Evolutionary conservation across 1,140 invertebrate genomes (phyloP), one percentile per base, ranked within the genome.

Genomic region (Rhizoglyphus robini): DNA sequence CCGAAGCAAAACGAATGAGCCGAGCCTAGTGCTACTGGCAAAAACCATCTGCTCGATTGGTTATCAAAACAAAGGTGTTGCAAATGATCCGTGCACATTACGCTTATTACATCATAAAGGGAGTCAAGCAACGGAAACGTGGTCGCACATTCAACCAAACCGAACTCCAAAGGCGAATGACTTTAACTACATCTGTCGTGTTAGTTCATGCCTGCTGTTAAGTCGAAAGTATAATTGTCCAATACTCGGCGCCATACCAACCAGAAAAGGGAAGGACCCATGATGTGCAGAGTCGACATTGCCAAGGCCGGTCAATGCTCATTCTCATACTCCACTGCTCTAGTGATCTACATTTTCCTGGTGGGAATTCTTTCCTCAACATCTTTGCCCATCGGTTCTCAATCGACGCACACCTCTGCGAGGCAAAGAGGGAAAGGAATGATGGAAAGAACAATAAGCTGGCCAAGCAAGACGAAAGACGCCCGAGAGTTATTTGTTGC

Each of bases 21-120:
- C 23, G 51, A 54, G 36, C 36, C 18, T 41, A 18, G 8, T 41
- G 36, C 36, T 41, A 18, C 36, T 27, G 51, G 23, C 23, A 54
- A 25, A 8, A 23, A 54, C 51, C 51, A 54, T 54, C 51, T 54
- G 51, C 51, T 54, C 51, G 51, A 32, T 32, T 20, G 51, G 51
- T 8, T 5, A 54, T 54, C 8, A 54, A 54, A 54, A 54, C 51
- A 54, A 54, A 54, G 51, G 51, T 54, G 51, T 54, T 54, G 51
- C 51, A 54, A 54, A 54, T 54, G 51, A 54, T 54, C 51, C 51
- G 51, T 54, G 51, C 51, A 46, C 41, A 54, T 54, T 54, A 54
- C 51, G 51, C 8, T 20, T 20, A 32, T 54, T 54, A 54, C 51
- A 54, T 54, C 51, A 54, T 32, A 54, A 20, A 15, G 41, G 41